phyloP scores from a whole-genome alignment of 2,113 vertebrate species.

The Chloropsis hardwickii region DNA sequence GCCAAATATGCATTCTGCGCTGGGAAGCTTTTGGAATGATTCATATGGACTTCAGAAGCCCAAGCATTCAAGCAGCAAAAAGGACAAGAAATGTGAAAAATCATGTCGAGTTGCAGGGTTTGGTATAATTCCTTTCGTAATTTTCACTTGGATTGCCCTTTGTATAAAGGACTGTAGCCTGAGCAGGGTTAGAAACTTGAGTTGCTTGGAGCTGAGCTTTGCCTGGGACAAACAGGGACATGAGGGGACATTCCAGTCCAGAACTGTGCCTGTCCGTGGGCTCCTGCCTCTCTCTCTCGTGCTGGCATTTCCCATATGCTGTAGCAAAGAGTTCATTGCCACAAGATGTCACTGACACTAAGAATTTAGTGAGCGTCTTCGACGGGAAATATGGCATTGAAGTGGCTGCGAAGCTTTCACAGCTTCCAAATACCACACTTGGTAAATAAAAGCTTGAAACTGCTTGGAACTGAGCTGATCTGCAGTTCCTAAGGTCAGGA shows the following conservation, averaged over 20 bases:
- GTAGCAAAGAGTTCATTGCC: conserved; percentile 42
- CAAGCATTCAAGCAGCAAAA: neutral
- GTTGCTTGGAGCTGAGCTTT: neutral
- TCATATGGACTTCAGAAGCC: neutral
- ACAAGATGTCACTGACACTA: conserved; percentile 65
- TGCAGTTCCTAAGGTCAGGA: neutral
- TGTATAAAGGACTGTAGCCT: neutral
- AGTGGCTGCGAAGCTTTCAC: neutral
- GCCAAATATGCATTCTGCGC: neutral
- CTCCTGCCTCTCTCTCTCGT: neutral
- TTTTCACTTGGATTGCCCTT: neutral
- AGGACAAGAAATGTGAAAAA: neutral
- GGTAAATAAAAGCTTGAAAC: neutral
- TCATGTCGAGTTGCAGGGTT: neutral
- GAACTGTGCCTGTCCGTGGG: neutral
- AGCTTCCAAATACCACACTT: neutral
- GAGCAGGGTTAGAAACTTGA: neutral
- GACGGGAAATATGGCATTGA: neutral
- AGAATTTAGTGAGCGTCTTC: conserved; percentile 45
- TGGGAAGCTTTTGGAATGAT: neutral
- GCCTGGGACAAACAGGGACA: neutral
- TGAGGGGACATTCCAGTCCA: neutral
- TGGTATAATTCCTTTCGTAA: neutral
- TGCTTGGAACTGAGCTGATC: neutral
- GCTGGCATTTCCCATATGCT: neutral